Evolutionary conservation across 2,113 vertebrate species (phyloP).

Genomic region (Pollachius pollachius): DNA sequence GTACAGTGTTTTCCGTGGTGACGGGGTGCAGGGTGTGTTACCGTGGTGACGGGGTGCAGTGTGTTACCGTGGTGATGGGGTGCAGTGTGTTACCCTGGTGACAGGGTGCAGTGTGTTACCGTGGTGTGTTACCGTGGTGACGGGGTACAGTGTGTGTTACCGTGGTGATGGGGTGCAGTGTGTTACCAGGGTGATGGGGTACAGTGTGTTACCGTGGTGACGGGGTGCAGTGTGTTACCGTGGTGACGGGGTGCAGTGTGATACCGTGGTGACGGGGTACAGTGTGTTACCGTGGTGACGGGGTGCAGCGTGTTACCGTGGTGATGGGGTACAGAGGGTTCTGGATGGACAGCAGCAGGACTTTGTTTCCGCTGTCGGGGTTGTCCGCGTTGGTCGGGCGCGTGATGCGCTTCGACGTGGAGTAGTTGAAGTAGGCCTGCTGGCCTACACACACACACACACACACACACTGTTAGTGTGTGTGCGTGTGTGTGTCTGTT

Average conservation of each 20-base stretch:
- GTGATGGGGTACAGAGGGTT: slow-evolving; percentile 98
- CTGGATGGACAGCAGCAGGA: slow-evolving; percentile 92
- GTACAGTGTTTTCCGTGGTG: not conserved
- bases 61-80: too few species aligned
- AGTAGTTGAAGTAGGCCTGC: slow-evolving; percentile 96
- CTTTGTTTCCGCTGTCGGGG: slow-evolving; percentile 94
- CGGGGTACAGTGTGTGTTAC: too few species aligned
- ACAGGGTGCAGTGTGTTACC: too few species aligned
- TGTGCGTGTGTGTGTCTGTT: not conserved
- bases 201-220: not conserved
- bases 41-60: too few species aligned
- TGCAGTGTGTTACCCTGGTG: too few species aligned
- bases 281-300: too few species aligned
- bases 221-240: slow-evolving; percentile 69
- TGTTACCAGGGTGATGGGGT: not conserved
- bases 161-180: too few species aligned
- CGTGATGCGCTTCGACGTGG: slow-evolving; percentile 95
- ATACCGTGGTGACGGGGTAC: slow-evolving; percentile 53
- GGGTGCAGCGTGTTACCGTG: slow-evolving; percentile 74
- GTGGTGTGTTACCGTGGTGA: too few species aligned
- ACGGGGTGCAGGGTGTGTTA: not conserved
- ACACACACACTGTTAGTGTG: not conserved
- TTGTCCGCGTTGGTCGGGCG: slow-evolving; percentile 92
- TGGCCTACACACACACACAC: slow-evolving; percentile 81
- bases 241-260: slow-evolving; percentile 95